Percentiles rank a stretch among this genome's conserved stretches.
These are phyloP conservation scores for Zosterops hypoxanthus DNA, from an alignment of 2,113 vertebrate species.

Conservation along the genomic window DNA sequence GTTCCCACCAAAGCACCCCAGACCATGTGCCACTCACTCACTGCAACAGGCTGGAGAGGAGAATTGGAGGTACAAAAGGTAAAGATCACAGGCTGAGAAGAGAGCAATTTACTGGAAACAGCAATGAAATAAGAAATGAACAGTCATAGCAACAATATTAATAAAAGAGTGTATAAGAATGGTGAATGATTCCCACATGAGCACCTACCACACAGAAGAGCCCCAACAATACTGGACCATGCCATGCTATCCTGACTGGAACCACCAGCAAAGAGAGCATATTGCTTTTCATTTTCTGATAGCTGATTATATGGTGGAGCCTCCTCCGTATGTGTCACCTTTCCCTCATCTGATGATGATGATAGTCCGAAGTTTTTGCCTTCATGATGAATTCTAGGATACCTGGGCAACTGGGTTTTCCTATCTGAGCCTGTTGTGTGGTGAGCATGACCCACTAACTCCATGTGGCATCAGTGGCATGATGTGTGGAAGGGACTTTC, in stretches of 20 bases:
- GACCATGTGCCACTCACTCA: fast-evolving
- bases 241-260: background rate
- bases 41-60: background rate
- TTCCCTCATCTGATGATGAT: background rate
- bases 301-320: background rate
- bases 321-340: background rate
- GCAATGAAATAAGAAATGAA: background rate
- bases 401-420: background rate
- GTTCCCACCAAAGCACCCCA: background rate
- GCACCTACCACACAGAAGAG: background rate
- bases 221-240: fast-evolving
- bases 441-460: background rate
- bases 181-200: fast-evolving
- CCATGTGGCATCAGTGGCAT: background rate
- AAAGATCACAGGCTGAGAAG: background rate
- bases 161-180: background rate
- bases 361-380: background rate
- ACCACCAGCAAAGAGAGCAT: background rate
- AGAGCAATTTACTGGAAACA: background rate
- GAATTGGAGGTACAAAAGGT: background rate
- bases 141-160: background rate
- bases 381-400: background rate
- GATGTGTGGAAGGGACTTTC: background rate
- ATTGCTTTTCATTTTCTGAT: background rate
- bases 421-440: background rate